Evolutionary conservation across 2,888 invertebrate genomes (phyloP), one percentile per base, ranked within the genome.

Genomic region (Cinara cedri): DNA sequence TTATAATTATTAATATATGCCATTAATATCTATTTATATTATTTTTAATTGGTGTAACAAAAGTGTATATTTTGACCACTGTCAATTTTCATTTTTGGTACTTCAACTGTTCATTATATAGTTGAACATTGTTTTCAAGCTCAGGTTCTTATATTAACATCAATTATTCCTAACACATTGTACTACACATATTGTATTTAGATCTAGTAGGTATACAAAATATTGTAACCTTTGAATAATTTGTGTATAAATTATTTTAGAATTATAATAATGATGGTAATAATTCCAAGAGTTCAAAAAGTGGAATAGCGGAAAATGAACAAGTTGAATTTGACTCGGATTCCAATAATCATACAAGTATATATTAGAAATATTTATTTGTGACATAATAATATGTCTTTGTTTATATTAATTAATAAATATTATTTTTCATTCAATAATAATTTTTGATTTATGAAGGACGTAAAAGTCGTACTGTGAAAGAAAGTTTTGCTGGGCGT

Each of bases 281-380:
- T 49, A 11, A 57, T 24, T 57, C 57, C 57, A 57, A 1, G 44
- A 72, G 21, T 2, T n/a, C 34, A 10, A 72, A 14, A 46, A 57
- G 1, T 24, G n/a, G n/a, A 46, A 57, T 24, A 9, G 44, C 8
- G 6, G 16, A 72, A 19, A 46, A 4, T 1, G 19, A 62, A 10
- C 49, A 62, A 9, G 19, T 10, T 14, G 34, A 72, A 6, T 62
- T 49, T 9, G 46, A 72, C 0, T 0, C 21, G 1, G 51, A 70
- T 49, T 26, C 49, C 6, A 60, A 62, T 46, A 19, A 60, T 14
- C n/a, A 26, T 44, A 42, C n/a, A 65, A 65, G 65, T 75, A 72
- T 10, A 60, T 49, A 13, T 10, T 4, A 34, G 19, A 9, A 62
- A 1, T 72, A 26, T 8, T 49, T n/a, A 44, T 24, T 13, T 1